These are phyloP conservation scores for Cephalotes varians DNA, from an alignment of 2,888 invertebrate species.

Conservation along the genomic window DNA sequence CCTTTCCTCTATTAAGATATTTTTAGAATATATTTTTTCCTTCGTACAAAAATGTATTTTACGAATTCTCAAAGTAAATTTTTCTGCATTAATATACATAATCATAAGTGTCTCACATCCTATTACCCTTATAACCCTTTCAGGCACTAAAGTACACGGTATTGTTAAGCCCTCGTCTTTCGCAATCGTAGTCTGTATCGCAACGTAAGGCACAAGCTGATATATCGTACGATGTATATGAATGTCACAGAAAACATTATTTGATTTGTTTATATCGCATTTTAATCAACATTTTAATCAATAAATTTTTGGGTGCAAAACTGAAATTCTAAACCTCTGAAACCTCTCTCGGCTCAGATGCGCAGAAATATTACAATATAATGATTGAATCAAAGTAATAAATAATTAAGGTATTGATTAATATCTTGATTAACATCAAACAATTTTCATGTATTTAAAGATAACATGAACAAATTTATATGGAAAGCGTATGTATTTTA, in stretches of 20 bases:
- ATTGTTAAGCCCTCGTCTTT: slow-evolving; percentile 42
- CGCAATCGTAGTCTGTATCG: slow-evolving; percentile 65
- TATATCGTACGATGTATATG: slow-evolving; percentile 9
- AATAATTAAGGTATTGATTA: background rate
- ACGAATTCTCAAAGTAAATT: background rate
- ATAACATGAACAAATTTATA: background rate
- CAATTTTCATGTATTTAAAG: background rate
- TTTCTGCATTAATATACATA: slow-evolving; percentile 27
- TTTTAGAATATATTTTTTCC: background rate
- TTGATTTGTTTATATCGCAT: background rate
- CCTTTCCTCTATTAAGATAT: background rate
- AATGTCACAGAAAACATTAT: slow-evolving; percentile 1
- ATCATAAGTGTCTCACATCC: slow-evolving; percentile 34
- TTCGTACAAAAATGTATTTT: background rate
- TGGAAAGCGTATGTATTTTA: background rate
- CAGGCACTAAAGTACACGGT: slow-evolving; percentile 36
- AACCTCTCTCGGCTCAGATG: background rate
- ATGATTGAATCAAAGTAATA: background rate
- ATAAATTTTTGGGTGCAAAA: background rate
- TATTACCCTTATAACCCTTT: background rate
- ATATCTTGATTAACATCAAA: slow-evolving; percentile 4
- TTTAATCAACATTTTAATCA: background rate
- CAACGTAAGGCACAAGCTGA: slow-evolving; percentile 73
- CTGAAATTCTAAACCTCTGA: background rate
- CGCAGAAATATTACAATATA: background rate